Conservation (phyloP, 2,888 invertebrate species). For the Neria commutata region DNA sequence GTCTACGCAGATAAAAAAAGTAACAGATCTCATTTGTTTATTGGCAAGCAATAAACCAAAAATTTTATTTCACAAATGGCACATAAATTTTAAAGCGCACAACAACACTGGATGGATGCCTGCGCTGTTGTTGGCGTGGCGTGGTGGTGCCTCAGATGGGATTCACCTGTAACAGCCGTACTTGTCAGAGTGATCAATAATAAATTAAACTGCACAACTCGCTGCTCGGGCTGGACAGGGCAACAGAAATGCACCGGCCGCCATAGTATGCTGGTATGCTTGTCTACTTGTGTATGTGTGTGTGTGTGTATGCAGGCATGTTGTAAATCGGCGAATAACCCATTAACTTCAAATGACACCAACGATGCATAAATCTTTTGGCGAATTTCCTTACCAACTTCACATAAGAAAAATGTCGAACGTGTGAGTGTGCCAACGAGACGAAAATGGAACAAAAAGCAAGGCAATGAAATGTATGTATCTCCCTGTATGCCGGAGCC, state of each 20-base stretch:
- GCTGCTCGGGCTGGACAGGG: not conserved
- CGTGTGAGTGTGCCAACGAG: too few relatives aligned
- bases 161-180: slow-evolving; percentile 29
- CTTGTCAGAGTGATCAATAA: slow-evolving; percentile 34
- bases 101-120: not conserved
- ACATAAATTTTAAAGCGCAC: slow-evolving; percentile 13
- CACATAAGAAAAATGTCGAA: not conserved
- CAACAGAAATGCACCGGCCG: not conserved
- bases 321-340: slow-evolving; percentile 42
- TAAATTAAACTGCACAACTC: slow-evolving; percentile 28
- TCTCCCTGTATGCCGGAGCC: too few relatives aligned
- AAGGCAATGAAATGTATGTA: too few relatives aligned
- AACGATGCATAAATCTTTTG: slow-evolving; percentile 50
- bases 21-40: slow-evolving; percentile 28
- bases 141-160: slow-evolving; percentile 7
- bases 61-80: slow-evolving; percentile 6
- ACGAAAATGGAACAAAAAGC: not conserved
- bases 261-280: too few relatives aligned
- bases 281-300: slow-evolving; percentile 7
- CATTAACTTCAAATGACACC: slow-evolving; percentile 58
- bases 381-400: slow-evolving; percentile 14
- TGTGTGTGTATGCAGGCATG: slow-evolving; percentile 9
- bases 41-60: slow-evolving; percentile 28
- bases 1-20: too few relatives aligned
- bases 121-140: too few relatives aligned